phyloP scores from a whole-genome alignment of 2,888 invertebrate genomes.

The Lamproptera curius region DNA sequence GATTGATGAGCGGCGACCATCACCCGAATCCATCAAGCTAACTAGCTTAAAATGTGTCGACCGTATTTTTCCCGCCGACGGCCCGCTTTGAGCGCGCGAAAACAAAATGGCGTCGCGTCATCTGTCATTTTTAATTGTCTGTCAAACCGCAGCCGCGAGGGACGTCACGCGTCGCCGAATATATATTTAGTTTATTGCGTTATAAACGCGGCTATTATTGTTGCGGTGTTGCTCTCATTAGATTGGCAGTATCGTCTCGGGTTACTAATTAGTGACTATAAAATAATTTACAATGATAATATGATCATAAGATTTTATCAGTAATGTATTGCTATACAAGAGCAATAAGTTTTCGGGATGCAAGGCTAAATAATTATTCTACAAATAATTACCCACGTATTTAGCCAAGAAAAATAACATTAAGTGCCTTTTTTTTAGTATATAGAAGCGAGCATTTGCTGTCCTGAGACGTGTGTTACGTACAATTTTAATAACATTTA shows the following conservation, averaged over 20 bases:
- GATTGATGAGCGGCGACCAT: constrained; percentile 45
- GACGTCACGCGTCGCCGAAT: constrained; percentile 57
- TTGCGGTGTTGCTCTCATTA: constrained; percentile 50
- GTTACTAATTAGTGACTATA: constrained; percentile 20
- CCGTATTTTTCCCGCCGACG: constrained; percentile 41
- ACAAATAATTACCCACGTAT: too few species aligned
- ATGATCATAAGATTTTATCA: too few species aligned
- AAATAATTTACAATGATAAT: too few species aligned
- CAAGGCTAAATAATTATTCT: too few species aligned
- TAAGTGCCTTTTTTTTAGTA: too few species aligned
- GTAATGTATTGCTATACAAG: too few species aligned
- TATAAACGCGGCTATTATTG: constrained; percentile 65
- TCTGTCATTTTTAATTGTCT: constrained; percentile 77
- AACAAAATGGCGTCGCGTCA: constrained; percentile 63
- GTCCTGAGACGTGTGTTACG: too few species aligned
- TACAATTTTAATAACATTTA: too few species aligned
- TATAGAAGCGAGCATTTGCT: too few species aligned
- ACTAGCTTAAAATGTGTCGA: constrained; percentile 58
- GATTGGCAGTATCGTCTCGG: constrained; percentile 44
- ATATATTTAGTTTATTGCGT: constrained; percentile 73
- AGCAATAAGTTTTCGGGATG: too few species aligned
- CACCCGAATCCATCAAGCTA: constrained; percentile 43
- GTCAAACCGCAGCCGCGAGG: constrained; percentile 50
- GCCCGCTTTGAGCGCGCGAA: constrained; percentile 44
- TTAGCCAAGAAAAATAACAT: too few species aligned